Evolutionary conservation across 2,888 invertebrate species (phyloP).

Genomic region (Chrysina gloriosa): DNA sequence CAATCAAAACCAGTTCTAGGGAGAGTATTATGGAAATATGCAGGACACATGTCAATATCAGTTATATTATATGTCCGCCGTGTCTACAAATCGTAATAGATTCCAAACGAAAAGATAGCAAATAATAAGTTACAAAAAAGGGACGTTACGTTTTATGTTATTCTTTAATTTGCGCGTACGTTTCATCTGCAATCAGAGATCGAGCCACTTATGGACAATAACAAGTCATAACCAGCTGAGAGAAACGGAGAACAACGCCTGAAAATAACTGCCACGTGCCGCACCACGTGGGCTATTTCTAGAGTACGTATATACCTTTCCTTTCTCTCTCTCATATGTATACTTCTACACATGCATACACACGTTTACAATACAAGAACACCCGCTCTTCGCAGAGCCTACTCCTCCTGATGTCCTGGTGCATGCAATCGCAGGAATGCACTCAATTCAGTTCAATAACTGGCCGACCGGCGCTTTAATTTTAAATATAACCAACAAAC

Average conservation of each 20-base stretch:
- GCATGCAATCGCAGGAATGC: conserved; percentile 51
- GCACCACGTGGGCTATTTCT: conserved; percentile 54
- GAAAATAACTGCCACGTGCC: conserved; percentile 53
- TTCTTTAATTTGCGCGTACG: neutral
- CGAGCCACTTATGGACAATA: conserved; percentile 40
- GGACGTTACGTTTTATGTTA: neutral
- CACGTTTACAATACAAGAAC: conserved; percentile 37
- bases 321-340: neutral
- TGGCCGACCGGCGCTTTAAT: conserved; percentile 37
- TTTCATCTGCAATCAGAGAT: conserved; percentile 25
- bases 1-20: too few species aligned
- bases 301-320: conserved; percentile 47
- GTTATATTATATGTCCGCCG: too few species aligned
- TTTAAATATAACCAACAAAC: conserved; percentile 45
- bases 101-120: too few species aligned
- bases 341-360: conserved; percentile 1
- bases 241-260: conserved; percentile 40
- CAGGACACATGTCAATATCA: too few species aligned
- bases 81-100: too few species aligned
- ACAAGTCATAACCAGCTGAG: conserved; percentile 39
- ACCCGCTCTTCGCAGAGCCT: conserved; percentile 38
- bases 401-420: conserved; percentile 24
- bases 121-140: neutral
- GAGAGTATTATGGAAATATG: too few species aligned
- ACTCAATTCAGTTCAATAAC: conserved; percentile 52